Percentiles rank a stretch among this genome's conserved stretches.
Evolutionary conservation across 2,888 invertebrate genomes (phyloP).

Genomic region (Drosophila birchii): DNA sequence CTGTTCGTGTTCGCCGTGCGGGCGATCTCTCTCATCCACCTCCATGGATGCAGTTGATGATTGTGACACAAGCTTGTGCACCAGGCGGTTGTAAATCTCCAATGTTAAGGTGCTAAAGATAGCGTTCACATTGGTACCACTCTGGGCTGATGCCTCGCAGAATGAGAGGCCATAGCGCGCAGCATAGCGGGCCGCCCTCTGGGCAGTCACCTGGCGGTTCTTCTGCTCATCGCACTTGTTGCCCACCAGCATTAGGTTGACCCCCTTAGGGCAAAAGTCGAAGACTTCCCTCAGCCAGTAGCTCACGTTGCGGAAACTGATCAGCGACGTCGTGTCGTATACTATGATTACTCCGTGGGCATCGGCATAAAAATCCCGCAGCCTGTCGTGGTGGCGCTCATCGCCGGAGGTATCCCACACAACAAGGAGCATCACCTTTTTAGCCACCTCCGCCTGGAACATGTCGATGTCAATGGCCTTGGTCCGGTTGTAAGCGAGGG

Average conservation of each 20-base stretch:
- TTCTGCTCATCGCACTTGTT: constrained; percentile 99
- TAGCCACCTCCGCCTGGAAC: constrained; percentile 99
- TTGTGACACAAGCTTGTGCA: background rate
- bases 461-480: constrained; percentile 97
- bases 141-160: constrained; percentile 99
- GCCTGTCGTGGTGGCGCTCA: constrained; percentile 97
- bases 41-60: background rate
- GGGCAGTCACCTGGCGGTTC: constrained; percentile 97
- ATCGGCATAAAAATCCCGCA: constrained; percentile 98
- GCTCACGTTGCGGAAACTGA: constrained; percentile 98
- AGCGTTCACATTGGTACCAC: constrained; percentile 99
- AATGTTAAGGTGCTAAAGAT: constrained; percentile 86
- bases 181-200: constrained; percentile 97
- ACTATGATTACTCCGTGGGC: constrained; percentile 99
- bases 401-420: constrained; percentile 86
- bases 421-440: constrained; percentile 96
- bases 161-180: constrained; percentile 99
- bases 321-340: constrained; percentile 98
- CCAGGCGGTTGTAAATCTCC: constrained; percentile 22
- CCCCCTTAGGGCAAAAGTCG: constrained; percentile 94
- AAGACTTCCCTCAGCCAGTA: constrained; percentile 99
- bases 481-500: constrained; percentile 98
- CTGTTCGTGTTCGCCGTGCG: background rate
- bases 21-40: background rate
- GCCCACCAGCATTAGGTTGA: constrained; percentile 98